Percentiles rank a stretch among this genome's conserved stretches.
Evolutionary conservation across 2,113 vertebrate species (phyloP).

Genomic region (Theropithecus gelada): DNA sequence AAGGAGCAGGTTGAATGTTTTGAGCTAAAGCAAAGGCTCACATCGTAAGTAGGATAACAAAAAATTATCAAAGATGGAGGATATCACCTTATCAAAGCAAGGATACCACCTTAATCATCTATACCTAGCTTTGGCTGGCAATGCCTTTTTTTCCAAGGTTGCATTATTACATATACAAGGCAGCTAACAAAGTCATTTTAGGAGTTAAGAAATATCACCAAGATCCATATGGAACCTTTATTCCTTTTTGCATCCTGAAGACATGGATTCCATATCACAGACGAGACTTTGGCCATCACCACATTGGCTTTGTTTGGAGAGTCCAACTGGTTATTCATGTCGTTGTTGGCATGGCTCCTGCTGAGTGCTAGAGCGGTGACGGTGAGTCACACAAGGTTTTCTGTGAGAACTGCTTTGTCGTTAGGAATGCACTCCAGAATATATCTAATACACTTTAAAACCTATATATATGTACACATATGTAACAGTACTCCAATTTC

Average conservation of each 20-base stretch:
- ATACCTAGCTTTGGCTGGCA: background rate
- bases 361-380: background rate
- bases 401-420: background rate
- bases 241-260: conserved; percentile 34
- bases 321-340: conserved; percentile 59
- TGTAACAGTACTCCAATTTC: background rate
- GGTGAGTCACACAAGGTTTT: background rate
- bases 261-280: background rate
- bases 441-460: background rate
- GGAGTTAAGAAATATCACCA: background rate
- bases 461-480: background rate
- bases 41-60: background rate
- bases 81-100: no score
- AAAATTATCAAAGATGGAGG: background rate
- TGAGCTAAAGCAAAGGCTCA: background rate
- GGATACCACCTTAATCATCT: background rate
- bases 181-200: background rate
- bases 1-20: background rate
- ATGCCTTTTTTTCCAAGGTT: background rate
- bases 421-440: background rate
- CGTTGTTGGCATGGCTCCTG: conserved; percentile 36
- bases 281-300: background rate
- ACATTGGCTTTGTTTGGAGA: conserved; percentile 47
- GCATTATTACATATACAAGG: background rate
- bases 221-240: background rate